Evolutionary conservation across 1,140 invertebrate species (phyloP), one percentile per base, ranked within the genome.

Genomic region (Brachionus calyciflorus): DNA sequence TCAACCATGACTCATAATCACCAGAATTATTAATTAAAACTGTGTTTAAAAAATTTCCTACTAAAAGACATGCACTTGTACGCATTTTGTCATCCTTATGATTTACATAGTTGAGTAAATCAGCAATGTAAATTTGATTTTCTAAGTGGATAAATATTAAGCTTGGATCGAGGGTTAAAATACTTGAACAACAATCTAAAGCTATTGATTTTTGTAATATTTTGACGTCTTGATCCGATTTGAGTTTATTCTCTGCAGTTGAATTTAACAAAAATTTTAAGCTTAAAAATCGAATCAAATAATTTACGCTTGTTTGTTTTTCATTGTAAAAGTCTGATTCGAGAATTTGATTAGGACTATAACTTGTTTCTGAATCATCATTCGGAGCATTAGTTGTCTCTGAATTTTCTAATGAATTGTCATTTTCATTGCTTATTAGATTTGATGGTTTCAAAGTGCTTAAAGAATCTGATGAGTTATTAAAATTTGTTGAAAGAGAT

Each of bases 201-300:
- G 92, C 91, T 37, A 93, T 87, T 0, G 91, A 89, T 85, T 94
- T 93, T 0, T 93, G 89, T 77, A 92, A 93, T 14, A 94, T 91
- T 37, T 92, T 86, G 9, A 92, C 89, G 48, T 83, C 85, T 79
- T 88, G 88, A 81, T 90, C 90, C 12, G 89, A 83, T 57, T 91
- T 87, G 46, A 90, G 81, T 30, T 85, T 85, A 28, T 88, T 88
- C 53, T 87, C 87, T 49, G 80, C 17, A 24, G 21, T 80, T 14
- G 91, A 91, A 37, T 88, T 86, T 12, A 94, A 84, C 3, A 95
- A 84, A 84, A 93, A 94, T 28, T 89, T 88, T 2, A 90, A 89
- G 26, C 88, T 87, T 1, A 95, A 81, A 55, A 92, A 87, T 78
- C 92, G 87, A 28, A 89, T 87, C 79, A 91, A 92, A 82, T 90